These are phyloP conservation scores for Larimichthys crocea DNA, from an alignment of 2,113 vertebrate genomes.

Conservation along the genomic window DNA sequence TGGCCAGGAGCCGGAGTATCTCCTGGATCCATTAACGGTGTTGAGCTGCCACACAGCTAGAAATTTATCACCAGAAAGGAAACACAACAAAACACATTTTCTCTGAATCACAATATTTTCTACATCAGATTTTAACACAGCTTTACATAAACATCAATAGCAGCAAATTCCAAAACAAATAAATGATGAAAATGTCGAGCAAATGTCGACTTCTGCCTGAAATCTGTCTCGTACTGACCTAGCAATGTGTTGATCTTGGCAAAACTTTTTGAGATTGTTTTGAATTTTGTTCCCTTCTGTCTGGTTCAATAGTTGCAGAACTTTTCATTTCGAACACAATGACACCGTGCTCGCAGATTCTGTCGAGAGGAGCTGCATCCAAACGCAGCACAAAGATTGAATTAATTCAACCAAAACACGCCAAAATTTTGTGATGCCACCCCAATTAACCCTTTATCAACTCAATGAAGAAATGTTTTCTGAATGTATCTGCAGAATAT, in stretches of 20 bases:
- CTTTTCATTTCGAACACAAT: too few relatives aligned
- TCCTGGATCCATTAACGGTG: slow-evolving; percentile 24
- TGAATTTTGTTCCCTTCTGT: too few relatives aligned
- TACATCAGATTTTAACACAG: neutral
- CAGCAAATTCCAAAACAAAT: neutral
- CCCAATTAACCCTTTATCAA: too few relatives aligned
- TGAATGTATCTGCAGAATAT: too few relatives aligned
- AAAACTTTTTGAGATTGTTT: too few relatives aligned
- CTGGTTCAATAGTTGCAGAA: too few relatives aligned
- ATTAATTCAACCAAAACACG: too few relatives aligned
- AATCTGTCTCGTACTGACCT: neutral
- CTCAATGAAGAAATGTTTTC: too few relatives aligned
- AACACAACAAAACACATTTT: neutral
- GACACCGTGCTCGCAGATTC: too few relatives aligned
- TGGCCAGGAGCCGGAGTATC: slow-evolving; percentile 48
- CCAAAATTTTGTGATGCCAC: too few relatives aligned
- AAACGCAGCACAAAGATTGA: too few relatives aligned
- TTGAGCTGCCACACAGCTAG: slow-evolving; percentile 18
- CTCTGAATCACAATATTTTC: neutral
- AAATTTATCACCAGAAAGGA: neutral
- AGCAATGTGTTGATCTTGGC: neutral
- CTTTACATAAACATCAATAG: neutral
- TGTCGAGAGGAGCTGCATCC: too few relatives aligned
- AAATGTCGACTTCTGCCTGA: neutral
- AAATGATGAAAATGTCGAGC: neutral